phyloP scores from a whole-genome alignment of 2,888 invertebrate genomes.

The Troides aeacus region DNA sequence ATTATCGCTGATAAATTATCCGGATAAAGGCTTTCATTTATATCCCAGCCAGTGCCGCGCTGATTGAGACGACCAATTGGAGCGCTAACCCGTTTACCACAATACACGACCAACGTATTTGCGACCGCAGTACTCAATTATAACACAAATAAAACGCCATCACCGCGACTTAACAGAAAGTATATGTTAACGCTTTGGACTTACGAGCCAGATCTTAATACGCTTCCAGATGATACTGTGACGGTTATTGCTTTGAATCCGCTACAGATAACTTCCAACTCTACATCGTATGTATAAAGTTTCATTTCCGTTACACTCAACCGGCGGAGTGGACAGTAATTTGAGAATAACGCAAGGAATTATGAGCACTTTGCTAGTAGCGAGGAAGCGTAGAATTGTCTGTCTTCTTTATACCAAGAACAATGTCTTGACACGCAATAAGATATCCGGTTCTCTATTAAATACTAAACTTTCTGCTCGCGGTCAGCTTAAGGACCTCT shows the following conservation, averaged over 20 bases:
- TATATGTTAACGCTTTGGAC: constrained; percentile 26
- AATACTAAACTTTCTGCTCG: constrained; percentile 25
- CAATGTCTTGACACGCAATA: constrained; percentile 28
- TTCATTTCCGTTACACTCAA: background rate
- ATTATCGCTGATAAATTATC: background rate
- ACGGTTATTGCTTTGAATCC: constrained; percentile 7
- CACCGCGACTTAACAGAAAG: constrained; percentile 23
- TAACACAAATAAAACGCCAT: constrained; percentile 25
- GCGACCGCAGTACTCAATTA: constrained; percentile 24
- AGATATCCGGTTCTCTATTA: constrained; percentile 23
- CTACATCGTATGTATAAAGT: background rate
- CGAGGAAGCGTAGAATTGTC: constrained; percentile 20
- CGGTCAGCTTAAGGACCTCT: constrained; percentile 23
- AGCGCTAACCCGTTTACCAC: constrained; percentile 15
- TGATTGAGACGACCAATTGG: constrained; percentile 17
- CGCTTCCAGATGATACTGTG: constrained; percentile 20
- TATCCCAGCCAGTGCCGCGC: background rate
- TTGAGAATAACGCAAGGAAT: constrained; percentile 29
- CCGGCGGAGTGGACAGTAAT: constrained; percentile 24
- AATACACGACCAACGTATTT: constrained; percentile 10
- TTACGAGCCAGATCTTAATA: constrained; percentile 30
- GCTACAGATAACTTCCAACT: background rate
- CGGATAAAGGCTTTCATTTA: background rate
- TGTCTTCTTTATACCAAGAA: constrained; percentile 24
- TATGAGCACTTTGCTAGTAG: constrained; percentile 21